These are phyloP conservation scores for Penaeus vannamei DNA, from an alignment of 1,140 invertebrate genomes.

Conservation along the genomic window DNA sequence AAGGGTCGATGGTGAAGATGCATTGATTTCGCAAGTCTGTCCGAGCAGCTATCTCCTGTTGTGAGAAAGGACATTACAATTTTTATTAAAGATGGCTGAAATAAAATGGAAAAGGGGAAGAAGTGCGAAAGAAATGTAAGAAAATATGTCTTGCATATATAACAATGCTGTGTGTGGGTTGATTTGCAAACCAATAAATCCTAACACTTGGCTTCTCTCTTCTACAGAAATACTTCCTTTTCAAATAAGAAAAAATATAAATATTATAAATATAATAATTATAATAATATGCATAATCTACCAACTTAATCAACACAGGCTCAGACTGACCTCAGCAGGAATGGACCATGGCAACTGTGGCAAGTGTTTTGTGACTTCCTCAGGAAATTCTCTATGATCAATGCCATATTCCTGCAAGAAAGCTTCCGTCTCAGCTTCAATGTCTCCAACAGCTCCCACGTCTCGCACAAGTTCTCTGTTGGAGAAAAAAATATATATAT, in stretches of 20 bases:
- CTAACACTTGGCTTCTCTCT: too few species aligned
- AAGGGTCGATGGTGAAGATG: slow-evolving; percentile 94
- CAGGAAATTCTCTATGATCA: slow-evolving; percentile 79
- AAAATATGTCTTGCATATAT: neutral
- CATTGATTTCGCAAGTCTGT: slow-evolving; percentile 79
- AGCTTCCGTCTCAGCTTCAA: slow-evolving; percentile 83
- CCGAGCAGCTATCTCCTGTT: slow-evolving; percentile 70
- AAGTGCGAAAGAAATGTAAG: neutral
- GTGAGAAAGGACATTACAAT: neutral
- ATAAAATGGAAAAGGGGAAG: neutral
- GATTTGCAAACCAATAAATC: too few species aligned
- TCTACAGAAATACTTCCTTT: too few species aligned
- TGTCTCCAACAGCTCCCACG: slow-evolving; percentile 82
- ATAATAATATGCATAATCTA: neutral
- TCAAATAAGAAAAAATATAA: neutral
- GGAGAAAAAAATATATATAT: slow-evolving; percentile 52
- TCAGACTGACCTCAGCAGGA: slow-evolving; percentile 74
- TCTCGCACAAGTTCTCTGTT: slow-evolving; percentile 76
- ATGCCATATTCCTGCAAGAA: slow-evolving; percentile 85
- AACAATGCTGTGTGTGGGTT: too few species aligned
- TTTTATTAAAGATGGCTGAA: neutral
- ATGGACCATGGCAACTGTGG: slow-evolving; percentile 77
- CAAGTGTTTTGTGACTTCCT: slow-evolving; percentile 75
- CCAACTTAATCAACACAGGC: neutral
- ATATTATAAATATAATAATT: neutral